Evolutionary conservation across 2,113 vertebrate species (phyloP), one percentile per base, ranked within the genome.

Genomic region (Anser brachyrhynchus): DNA sequence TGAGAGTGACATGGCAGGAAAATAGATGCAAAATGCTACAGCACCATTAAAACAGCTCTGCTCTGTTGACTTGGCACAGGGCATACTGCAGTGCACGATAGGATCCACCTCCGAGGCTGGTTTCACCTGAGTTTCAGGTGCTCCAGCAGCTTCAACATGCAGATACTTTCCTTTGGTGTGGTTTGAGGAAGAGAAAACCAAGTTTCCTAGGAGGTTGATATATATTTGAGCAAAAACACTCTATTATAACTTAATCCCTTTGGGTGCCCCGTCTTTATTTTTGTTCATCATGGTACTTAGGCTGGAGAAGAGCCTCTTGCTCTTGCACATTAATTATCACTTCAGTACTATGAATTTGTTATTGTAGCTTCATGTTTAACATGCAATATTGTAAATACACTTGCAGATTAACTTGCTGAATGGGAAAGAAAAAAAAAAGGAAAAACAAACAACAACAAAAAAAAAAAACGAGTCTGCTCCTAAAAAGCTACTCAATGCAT

Each of bases 31-130:
- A 57, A 90, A 78, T 69, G 62, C 17, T 74, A 17, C 61, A 65
- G 46, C 22, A 59, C 9, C 57, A 9, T 43, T 15, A 6, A 18
- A 84, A 37, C 0, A 29, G 9, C 49, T 74, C n/a, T n/a, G 23
- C 23, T 62, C 51, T 15, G 29, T 26, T 3, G 10, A 3, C 17
- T 41, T 74, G 66, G n/a, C 1, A 1, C 0, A 21, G 54, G 0
- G 0, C 3, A 37, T 23, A 17, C 0, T 4, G 39, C 10, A 35
- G 37, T 1, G 8, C 18, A 13, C 0, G 0, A 9, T 3, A 11
- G 49, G 11, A 5, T 67, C 84, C 73, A 67, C 33, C 29, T 46
- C n/a, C 0, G 1, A 35, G n/a, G 26, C 39, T 71, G 26, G 3
- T 25, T 46, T 55, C 51, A 44, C 52, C 39, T 16, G 26, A n/a